Evolutionary conservation across 2,888 invertebrate genomes (phyloP).

Genomic region (Chelonus formosanus): DNA sequence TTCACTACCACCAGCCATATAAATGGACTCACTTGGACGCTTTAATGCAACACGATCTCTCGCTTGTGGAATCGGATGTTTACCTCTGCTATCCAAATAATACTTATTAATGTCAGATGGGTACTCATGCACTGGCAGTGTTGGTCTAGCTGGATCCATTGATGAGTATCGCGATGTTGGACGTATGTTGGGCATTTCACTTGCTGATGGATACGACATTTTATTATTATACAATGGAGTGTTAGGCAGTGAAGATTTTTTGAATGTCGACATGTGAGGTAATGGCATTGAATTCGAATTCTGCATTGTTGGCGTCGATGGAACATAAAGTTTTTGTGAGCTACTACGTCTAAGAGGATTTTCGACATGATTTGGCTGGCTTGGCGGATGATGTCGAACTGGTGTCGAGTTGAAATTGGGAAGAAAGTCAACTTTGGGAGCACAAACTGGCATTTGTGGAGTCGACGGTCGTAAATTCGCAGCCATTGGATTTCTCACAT

Average conservation of each 20-base stretch:
- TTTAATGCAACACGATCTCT: conserved; percentile 56
- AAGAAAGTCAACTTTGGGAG: conserved; percentile 82
- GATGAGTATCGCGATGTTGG: conserved; percentile 46
- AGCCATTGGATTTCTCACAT: conserved; percentile 40
- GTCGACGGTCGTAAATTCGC: conserved; percentile 43
- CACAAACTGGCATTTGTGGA: conserved; percentile 62
- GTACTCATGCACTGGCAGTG: conserved; percentile 51
- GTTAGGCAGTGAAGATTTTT: conserved; percentile 53
- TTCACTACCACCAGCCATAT: conserved; percentile 55
- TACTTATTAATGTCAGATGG: conserved; percentile 52
- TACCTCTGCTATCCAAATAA: conserved; percentile 48
- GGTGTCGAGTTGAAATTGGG: conserved; percentile 74
- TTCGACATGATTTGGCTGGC: conserved; percentile 35
- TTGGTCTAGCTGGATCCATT: conserved; percentile 46
- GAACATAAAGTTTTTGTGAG: conserved; percentile 49
- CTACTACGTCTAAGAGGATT: conserved; percentile 44
- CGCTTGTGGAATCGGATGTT: conserved; percentile 42
- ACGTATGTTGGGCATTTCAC: neutral
- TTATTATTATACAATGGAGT: conserved; percentile 30
- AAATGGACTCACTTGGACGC: conserved; percentile 57
- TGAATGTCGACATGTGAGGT: conserved; percentile 59
- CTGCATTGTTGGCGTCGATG: conserved; percentile 37
- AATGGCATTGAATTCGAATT: conserved; percentile 47
- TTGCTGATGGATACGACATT: conserved; percentile 30
- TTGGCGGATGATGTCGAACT: conserved; percentile 18